These are phyloP conservation scores for Trididemnum miniatum DNA, from an alignment of 23 tunicate genomes.

Conservation along the genomic window DNA sequence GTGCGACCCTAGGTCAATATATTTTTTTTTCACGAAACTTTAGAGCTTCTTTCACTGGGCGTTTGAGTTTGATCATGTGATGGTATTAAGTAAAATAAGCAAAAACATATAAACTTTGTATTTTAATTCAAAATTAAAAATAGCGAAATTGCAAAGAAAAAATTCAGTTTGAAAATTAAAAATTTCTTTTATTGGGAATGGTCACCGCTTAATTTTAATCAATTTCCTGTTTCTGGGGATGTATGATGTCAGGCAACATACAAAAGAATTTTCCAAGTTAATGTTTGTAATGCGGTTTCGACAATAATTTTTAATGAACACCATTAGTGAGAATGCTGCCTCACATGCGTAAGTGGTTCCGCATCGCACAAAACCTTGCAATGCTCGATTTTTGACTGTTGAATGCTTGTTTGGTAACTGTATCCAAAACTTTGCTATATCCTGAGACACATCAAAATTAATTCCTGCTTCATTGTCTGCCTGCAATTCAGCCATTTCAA, in stretches of 20 bases:
- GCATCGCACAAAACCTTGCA: slow-evolving; percentile 37
- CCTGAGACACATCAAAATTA: slow-evolving; percentile 11
- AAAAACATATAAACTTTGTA: background rate
- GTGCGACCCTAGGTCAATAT: background rate
- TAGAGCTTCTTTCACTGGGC: background rate
- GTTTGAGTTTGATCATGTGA: background rate
- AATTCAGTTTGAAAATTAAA: background rate
- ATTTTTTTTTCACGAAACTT: background rate
- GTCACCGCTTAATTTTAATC: no score
- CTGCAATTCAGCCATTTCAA: no score
- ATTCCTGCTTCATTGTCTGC: slow-evolving; percentile 37
- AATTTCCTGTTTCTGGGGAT: no score
- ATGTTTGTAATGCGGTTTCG: no score
- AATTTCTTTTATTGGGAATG: no score
- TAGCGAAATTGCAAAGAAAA: background rate
- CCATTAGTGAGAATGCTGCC: slow-evolving; percentile 36
- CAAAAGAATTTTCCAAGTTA: no score
- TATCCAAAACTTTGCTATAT: no score
- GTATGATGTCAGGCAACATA: no score
- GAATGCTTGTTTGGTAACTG: no score
- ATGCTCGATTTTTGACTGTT: slow-evolving; percentile 36
- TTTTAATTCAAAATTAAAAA: background rate
- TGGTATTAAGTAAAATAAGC: background rate
- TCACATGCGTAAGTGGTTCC: slow-evolving; percentile 41
- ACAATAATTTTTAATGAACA: slow-evolving; percentile 32